Evolutionary conservation across 2,113 vertebrate genomes (phyloP).

Genomic region (Edolisoma coerulescens): DNA sequence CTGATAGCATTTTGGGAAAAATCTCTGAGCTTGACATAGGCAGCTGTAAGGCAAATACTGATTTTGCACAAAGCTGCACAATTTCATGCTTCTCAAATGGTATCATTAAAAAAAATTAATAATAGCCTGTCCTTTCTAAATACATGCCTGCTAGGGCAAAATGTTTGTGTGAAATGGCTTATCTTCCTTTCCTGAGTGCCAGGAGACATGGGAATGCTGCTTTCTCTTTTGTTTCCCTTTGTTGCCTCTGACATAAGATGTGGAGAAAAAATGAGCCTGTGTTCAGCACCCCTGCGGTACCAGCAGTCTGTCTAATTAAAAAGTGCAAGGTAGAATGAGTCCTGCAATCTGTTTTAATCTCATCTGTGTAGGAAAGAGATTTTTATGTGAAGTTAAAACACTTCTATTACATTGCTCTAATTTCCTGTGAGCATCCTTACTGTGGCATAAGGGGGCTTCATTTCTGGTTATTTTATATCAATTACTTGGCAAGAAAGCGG

Average conservation of each 20-base stretch:
- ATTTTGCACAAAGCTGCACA: background rate
- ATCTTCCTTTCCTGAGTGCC: background rate
- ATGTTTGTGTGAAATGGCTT: background rate
- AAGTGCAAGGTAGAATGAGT: slow-evolving; percentile 42
- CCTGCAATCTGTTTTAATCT: slow-evolving; percentile 39
- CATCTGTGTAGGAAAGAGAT: background rate
- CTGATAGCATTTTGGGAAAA: background rate
- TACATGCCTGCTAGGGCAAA: background rate
- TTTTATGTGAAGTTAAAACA: slow-evolving; percentile 8
- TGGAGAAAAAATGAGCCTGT: background rate
- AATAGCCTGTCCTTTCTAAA: background rate
- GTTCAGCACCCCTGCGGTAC: background rate
- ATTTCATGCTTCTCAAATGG: background rate
- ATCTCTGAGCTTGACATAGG: background rate
- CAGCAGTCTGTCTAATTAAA: slow-evolving; percentile 46
- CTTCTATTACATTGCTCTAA: background rate
- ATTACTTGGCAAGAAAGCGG: background rate
- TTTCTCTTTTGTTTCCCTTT: background rate
- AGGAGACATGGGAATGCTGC: background rate
- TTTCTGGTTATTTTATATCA: background rate
- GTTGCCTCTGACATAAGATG: background rate
- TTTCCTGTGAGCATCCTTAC: background rate
- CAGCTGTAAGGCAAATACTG: background rate
- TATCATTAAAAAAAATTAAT: background rate
- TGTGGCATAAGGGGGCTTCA: background rate